Evolutionary conservation across 2,888 invertebrate species (phyloP).

Genomic region (Alsophila aescularia): DNA sequence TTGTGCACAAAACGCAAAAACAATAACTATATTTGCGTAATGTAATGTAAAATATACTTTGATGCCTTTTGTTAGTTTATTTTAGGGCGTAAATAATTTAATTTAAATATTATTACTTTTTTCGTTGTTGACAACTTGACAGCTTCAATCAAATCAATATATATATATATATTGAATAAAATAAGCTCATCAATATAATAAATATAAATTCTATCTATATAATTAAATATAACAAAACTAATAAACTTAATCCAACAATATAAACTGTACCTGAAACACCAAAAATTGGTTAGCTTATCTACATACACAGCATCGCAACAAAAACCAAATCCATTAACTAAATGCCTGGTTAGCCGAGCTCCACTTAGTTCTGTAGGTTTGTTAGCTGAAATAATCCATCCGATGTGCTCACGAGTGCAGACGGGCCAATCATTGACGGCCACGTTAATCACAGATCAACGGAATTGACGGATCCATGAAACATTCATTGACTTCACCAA

Average conservation of each 20-base stretch:
- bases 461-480: background rate
- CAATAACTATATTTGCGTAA: too few relatives aligned
- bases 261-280: background rate
- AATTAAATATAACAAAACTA: background rate
- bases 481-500: background rate
- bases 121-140: too few relatives aligned
- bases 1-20: too few relatives aligned
- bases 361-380: background rate
- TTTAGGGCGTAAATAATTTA: too few relatives aligned
- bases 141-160: too few relatives aligned
- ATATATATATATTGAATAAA: too few relatives aligned
- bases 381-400: background rate
- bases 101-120: too few relatives aligned
- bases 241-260: background rate
- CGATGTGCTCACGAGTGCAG: background rate
- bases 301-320: background rate
- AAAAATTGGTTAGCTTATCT: background rate
- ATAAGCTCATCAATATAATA: too few relatives aligned
- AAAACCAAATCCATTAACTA: constrained; percentile 7
- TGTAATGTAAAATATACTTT: too few relatives aligned
- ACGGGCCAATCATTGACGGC: background rate
- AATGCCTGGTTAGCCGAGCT: background rate
- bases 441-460: background rate
- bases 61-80: too few relatives aligned
- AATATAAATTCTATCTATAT: too few relatives aligned